Evolutionary conservation across 2,113 vertebrate species (phyloP), one percentile per base, ranked within the genome.

Genomic region (Limanda limanda): DNA sequence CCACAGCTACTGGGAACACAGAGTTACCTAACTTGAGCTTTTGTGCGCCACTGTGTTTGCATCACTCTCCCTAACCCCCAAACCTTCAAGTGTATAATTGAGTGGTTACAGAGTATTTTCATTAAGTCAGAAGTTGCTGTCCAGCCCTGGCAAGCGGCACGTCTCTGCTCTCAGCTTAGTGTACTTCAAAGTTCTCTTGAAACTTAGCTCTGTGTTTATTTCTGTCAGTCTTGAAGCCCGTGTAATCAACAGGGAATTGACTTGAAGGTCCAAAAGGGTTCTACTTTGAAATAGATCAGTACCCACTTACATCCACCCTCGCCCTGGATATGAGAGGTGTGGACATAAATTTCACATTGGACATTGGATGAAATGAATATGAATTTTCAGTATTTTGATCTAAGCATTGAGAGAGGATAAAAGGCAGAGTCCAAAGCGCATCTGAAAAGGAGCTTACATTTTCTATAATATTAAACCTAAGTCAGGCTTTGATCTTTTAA

Each of bases 401-500:
- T 85, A 61, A 88, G 86, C 83, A 91, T 86, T 90, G 86, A 86
- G 86, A 82, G 71, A 24, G 81, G 92, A 91, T 93, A 89, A 92
- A 94, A 90, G 87, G 81, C 86, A 65, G 63, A 88, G 90, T 89
- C 86, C 91, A 88, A 88, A 90, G 89, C 91, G 91, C 91, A 90
- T 92, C 94, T 94, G 93, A 94, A 94, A 93, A 92, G 88, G 93
- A 93, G 96, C 94, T 96, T 95, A 96, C 91, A 92, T 95, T 94
- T 93, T 95, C 95, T 96, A 95, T 96, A 95, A 95, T 92, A 93
- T 94, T 95, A 95, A 95, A 95, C 96, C 83, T 95, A 95, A 96
- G 95, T 95, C 96, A 87, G 91, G 94, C 96, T 98, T 98, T 98
- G 96, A 98, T 98, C 96, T 97, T 95, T 95, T 97, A 97, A 98